Evolutionary conservation across 1,140 invertebrate genomes (phyloP).

Genomic region (Scaptomyza montana): DNA sequence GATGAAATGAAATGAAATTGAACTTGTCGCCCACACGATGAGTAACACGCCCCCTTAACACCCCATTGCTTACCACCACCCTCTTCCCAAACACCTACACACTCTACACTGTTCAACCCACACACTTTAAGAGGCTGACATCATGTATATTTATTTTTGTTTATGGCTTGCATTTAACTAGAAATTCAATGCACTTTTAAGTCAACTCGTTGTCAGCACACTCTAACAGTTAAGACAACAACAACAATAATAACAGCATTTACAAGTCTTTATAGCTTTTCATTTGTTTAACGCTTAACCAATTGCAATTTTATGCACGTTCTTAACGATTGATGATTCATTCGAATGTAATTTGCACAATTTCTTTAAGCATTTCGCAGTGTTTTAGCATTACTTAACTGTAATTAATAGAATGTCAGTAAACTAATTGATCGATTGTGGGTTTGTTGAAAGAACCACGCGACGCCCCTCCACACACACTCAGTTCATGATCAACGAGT

Average conservation of each 20-base stretch:
- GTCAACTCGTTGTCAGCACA: conserved; percentile 52
- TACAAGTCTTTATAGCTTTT: neutral
- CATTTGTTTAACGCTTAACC: neutral
- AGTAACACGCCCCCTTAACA: conserved; percentile 14
- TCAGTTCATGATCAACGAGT: conserved; percentile 17
- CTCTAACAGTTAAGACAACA: conserved; percentile 58
- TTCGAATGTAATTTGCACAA: conserved; percentile 8
- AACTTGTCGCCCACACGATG: conserved; percentile 69
- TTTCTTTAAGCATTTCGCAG: neutral
- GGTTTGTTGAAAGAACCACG: too few species aligned
- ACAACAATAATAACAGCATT: conserved; percentile 9
- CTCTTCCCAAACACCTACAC: neutral
- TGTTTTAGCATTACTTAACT: conserved; percentile 43
- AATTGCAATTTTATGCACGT: conserved; percentile 7
- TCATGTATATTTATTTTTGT: conserved; percentile 59
- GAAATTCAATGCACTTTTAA: conserved; percentile 72
- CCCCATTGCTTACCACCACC: neutral
- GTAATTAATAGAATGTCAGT: conserved; percentile 64
- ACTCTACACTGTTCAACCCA: too few species aligned
- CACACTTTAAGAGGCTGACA: conserved; percentile 63
- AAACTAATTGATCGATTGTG: conserved; percentile 42
- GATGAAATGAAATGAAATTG: conserved; percentile 67
- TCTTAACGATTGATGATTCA: conserved; percentile 39
- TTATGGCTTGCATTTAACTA: conserved; percentile 55
- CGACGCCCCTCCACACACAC: too few species aligned